Conservation (phyloP, 92 coral and sea anemone genomes). For the Parazoanthus atlanticus region DNA sequence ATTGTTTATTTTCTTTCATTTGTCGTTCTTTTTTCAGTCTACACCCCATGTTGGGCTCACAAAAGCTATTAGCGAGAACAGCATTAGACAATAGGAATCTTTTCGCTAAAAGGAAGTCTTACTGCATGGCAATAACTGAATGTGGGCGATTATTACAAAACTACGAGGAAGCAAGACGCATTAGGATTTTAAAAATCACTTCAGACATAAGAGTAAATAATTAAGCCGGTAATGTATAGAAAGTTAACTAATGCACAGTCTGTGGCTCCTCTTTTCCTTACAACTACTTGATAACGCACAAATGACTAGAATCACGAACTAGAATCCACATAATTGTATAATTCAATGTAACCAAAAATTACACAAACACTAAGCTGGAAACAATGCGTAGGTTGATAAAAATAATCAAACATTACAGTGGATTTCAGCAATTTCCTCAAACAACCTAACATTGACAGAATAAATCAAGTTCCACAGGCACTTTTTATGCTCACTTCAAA, state of each 20-base stretch:
- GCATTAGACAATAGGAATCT: no score
- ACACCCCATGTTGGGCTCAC: no score
- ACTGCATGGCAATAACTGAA: no score
- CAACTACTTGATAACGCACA: neutral
- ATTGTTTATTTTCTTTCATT: neutral
- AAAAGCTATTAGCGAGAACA: no score
- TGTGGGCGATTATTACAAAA: no score
- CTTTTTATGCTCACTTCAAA: neutral
- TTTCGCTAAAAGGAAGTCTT: no score
- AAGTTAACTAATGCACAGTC: neutral
- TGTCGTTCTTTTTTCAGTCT: neutral
- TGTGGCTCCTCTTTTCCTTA: neutral
- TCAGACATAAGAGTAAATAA: no score
- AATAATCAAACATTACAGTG: neutral
- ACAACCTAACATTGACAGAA: neutral
- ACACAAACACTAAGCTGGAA: neutral
- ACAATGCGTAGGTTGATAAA: neutral
- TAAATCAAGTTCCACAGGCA: neutral
- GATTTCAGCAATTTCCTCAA: neutral
- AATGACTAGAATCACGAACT: neutral
- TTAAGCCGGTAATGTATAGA: neutral
- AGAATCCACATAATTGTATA: no score
- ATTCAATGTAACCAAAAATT: neutral
- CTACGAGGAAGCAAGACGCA: no score
- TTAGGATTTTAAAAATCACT: no score